phyloP scores from a whole-genome alignment of 2,113 vertebrate genomes.

The Theristicus caerulescens region DNA sequence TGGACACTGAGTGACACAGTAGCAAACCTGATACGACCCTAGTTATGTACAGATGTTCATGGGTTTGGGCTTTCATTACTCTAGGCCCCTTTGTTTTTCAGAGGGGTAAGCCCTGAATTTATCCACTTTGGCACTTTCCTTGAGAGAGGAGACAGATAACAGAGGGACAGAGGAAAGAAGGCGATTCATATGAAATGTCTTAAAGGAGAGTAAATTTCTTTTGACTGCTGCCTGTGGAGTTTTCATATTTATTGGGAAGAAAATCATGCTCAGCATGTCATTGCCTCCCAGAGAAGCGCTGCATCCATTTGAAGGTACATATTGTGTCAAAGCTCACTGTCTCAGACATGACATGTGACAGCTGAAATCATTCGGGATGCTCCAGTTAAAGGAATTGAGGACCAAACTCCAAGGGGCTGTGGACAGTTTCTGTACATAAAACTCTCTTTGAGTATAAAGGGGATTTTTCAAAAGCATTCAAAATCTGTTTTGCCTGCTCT shows the following conservation, averaged over 20 bases:
- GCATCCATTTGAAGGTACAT: background rate
- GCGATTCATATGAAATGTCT: background rate
- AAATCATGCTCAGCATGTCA: conserved; percentile 1
- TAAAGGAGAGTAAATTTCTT: conserved; percentile 16
- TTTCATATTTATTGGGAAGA: conserved; percentile 10
- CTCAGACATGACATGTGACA: background rate
- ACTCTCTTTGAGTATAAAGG: background rate
- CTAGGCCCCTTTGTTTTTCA: background rate
- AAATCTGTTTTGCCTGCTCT: background rate
- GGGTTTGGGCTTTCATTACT: background rate
- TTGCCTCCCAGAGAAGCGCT: background rate
- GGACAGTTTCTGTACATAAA: background rate
- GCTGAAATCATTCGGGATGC: conserved; percentile 13
- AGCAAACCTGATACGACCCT: background rate
- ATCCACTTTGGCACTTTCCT: background rate
- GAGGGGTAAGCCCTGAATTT: background rate
- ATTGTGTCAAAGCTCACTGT: background rate
- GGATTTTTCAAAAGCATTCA: background rate
- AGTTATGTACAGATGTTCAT: background rate
- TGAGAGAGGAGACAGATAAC: background rate
- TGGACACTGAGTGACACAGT: background rate
- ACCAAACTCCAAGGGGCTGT: background rate
- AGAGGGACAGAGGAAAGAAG: background rate
- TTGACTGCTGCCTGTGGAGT: background rate
- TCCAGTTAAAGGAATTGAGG: background rate